Percentiles rank a stretch among this genome's conserved stretches.
These are phyloP conservation scores for Kryphioiulus occultus DNA, from an alignment of 2,888 invertebrate genomes.

Conservation along the genomic window DNA sequence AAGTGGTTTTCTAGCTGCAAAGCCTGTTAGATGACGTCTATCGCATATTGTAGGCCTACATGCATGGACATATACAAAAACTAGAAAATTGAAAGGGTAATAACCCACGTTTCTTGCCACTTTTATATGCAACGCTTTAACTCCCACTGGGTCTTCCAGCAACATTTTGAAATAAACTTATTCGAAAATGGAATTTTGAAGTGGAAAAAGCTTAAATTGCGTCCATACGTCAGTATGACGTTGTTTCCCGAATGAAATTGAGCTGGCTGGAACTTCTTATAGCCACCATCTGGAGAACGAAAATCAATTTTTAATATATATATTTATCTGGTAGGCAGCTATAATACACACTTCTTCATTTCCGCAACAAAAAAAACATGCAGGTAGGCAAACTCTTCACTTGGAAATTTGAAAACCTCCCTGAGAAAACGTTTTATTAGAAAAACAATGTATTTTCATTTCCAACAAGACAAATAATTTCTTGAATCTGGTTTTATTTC, in stretches of 20 bases:
- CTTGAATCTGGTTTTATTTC: too few relatives aligned
- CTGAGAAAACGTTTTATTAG: not conserved
- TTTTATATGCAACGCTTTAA: not conserved
- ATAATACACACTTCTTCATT: not conserved
- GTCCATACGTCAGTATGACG: constrained; percentile 7
- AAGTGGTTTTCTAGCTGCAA: too few relatives aligned
- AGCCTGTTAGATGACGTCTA: too few relatives aligned
- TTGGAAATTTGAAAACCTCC: not conserved
- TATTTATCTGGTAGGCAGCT: not conserved
- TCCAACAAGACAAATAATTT: too few relatives aligned
- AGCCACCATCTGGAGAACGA: not conserved
- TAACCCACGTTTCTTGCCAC: not conserved
- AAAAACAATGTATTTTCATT: not conserved
- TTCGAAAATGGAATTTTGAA: not conserved
- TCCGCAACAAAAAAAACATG: not conserved
- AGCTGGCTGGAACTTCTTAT: not conserved
- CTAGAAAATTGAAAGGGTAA: not conserved
- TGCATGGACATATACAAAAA: too few relatives aligned
- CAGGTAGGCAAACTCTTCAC: not conserved
- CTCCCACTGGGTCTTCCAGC: not conserved
- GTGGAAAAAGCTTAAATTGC: constrained; percentile 31
- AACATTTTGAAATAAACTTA: not conserved
- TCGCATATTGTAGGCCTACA: too few relatives aligned
- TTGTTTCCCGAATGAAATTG: not conserved
- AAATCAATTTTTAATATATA: constrained; percentile 21